Conservation (phyloP, 2,888 invertebrate species). For the Xestia xanthographa region DNA sequence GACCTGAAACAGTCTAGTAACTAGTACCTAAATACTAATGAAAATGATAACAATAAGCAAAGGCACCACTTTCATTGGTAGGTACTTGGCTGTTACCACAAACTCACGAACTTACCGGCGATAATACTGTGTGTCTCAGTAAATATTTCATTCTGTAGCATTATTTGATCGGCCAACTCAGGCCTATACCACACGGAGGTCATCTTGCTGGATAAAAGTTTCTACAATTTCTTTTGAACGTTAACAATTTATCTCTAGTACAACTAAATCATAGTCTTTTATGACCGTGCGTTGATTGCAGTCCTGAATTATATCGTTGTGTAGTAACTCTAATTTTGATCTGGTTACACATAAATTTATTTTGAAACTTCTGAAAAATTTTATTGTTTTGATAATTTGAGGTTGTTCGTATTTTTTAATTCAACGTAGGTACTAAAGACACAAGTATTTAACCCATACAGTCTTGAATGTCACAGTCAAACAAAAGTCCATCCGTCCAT, state of each 20-base stretch:
- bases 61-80: too few species aligned
- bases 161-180: conserved; percentile 83
- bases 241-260: neutral
- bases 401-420: conserved; percentile 46
- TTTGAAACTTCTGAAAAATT: neutral
- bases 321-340: conserved; percentile 10
- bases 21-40: neutral
- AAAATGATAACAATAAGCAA: conserved; percentile 2
- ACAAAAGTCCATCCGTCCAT: neutral
- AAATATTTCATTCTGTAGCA: conserved; percentile 83
- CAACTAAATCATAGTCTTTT: conserved; percentile 19
- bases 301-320: neutral
- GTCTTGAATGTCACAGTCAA: conserved; percentile 29
- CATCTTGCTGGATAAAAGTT: conserved; percentile 70
- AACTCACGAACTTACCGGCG: conserved; percentile 79
- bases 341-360: neutral
- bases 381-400: conserved; percentile 35
- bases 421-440: neutral
- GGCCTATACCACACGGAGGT: conserved; percentile 82
- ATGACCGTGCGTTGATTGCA: neutral
- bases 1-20: neutral
- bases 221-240: conserved; percentile 3
- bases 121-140: conserved; percentile 84
- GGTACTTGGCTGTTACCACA: neutral
- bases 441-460: conserved; percentile 15